These are phyloP conservation scores for Pseudonaja textilis DNA, from an alignment of 2,113 vertebrate species.

Conservation along the genomic window DNA sequence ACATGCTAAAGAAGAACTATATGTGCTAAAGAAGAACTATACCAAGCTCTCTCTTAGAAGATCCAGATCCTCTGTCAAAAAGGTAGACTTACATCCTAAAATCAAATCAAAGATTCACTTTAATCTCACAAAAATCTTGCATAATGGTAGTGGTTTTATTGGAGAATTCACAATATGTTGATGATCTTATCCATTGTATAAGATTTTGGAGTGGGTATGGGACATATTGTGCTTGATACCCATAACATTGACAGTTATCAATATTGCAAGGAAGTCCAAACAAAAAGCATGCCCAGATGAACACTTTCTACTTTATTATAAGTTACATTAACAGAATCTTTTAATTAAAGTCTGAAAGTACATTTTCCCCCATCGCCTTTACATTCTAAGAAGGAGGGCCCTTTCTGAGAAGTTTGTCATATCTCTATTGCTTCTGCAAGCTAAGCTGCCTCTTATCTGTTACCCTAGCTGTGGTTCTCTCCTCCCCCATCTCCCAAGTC, in stretches of 20 bases:
- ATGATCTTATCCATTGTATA: background rate
- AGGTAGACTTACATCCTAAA: background rate
- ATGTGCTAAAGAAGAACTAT: background rate
- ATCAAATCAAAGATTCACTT: background rate
- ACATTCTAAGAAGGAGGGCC: background rate
- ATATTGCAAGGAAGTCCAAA: background rate
- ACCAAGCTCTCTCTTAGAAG: background rate
- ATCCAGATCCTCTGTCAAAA: background rate
- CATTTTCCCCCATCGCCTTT: background rate
- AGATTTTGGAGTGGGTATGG: background rate
- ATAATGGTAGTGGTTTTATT: background rate
- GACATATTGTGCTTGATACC: background rate
- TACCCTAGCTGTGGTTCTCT: background rate
- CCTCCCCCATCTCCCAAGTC: background rate
- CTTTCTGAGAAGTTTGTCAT: background rate
- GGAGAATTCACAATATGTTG: background rate
- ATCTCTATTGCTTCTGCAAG: background rate
- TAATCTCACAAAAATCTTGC: background rate
- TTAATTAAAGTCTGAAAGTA: background rate
- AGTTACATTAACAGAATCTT: background rate
- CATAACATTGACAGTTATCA: background rate
- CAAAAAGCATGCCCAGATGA: background rate
- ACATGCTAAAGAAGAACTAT: background rate
- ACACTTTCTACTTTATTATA: background rate
- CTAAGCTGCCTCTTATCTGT: background rate